These are phyloP conservation scores for Vidua chalybeata DNA, from an alignment of 2,113 vertebrate genomes.

Conservation along the genomic window DNA sequence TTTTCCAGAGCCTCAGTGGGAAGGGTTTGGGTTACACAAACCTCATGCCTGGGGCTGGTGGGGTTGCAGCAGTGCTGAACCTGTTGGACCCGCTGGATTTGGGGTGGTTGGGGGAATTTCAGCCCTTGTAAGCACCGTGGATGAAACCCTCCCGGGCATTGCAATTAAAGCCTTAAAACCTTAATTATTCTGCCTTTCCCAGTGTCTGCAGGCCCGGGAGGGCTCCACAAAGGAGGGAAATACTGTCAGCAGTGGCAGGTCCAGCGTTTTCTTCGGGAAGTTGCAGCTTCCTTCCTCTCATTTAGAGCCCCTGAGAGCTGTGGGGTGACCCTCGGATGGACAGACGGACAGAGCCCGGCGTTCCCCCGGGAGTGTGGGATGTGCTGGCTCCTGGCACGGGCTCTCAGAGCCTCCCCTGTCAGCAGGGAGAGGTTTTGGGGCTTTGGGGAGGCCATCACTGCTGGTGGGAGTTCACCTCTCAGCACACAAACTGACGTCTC, in stretches of 20 bases:
- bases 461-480: not conserved
- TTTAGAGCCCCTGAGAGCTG: not conserved
- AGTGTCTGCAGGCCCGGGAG: not conserved
- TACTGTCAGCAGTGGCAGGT: not conserved
- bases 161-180: not conserved
- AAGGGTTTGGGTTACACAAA: not conserved
- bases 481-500: not conserved
- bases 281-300: slow-evolving; percentile 14
- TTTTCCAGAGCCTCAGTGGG: not conserved
- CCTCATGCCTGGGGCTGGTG: not conserved
- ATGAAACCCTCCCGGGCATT: not conserved
- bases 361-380: not conserved
- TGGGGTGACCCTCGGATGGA: not conserved
- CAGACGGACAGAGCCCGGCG: not conserved
- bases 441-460: not conserved
- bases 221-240: slow-evolving; percentile 40
- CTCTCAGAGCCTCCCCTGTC: not conserved
- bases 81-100: not conserved
- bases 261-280: not conserved
- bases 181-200: rapidly evolving
- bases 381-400: not conserved
- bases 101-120: not conserved
- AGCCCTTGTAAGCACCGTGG: rapidly evolving
- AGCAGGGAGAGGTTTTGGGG: not conserved
- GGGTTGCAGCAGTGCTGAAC: not conserved